phyloP scores from a whole-genome alignment of 2,888 invertebrate species.

The Epinotia bilunana region DNA sequence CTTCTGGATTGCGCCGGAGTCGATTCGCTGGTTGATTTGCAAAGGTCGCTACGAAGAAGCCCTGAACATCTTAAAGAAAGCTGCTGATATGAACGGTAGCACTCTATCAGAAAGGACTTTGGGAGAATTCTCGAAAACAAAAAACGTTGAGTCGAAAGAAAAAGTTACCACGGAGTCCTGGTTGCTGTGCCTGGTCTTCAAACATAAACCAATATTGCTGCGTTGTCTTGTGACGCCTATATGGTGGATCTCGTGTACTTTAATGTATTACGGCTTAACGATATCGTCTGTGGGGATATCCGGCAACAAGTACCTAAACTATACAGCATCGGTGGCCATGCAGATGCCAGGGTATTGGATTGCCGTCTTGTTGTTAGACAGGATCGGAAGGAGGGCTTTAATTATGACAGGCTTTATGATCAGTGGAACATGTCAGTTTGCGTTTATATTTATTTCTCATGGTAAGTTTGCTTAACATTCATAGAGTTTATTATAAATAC shows the following conservation, averaged over 20 bases:
- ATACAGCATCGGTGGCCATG: not conserved
- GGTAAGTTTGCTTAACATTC: constrained; percentile 7
- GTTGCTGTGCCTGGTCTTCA: constrained; percentile 17
- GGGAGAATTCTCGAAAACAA: not conserved
- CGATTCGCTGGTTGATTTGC: constrained; percentile 87
- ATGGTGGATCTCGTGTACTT: constrained; percentile 10
- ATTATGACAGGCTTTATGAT: constrained; percentile 13
- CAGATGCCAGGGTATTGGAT: constrained; percentile 23
- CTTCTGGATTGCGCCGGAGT: constrained; percentile 86
- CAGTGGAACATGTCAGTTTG: constrained; percentile 14
- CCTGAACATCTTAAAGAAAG: constrained; percentile 11
- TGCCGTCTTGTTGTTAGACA: not conserved
- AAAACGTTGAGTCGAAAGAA: not conserved
- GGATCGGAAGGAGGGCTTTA: constrained; percentile 22
- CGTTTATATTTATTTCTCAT: constrained; percentile 17
- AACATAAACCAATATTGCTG: constrained; percentile 22
- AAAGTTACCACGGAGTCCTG: constrained; percentile 12
- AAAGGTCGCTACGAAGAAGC: constrained; percentile 56
- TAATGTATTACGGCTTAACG: constrained; percentile 15
- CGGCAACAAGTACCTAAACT: constrained; percentile 26
- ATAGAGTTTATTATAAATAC: not conserved
- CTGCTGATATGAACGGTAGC: constrained; percentile 14
- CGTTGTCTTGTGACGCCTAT: constrained; percentile 8
- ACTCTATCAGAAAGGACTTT: constrained; percentile 25
- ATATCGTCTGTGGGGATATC: constrained; percentile 30